Base-by-base conservation (phyloP, 2,113 vertebrate species). In the Oxyruncus cristatus region DNA sequence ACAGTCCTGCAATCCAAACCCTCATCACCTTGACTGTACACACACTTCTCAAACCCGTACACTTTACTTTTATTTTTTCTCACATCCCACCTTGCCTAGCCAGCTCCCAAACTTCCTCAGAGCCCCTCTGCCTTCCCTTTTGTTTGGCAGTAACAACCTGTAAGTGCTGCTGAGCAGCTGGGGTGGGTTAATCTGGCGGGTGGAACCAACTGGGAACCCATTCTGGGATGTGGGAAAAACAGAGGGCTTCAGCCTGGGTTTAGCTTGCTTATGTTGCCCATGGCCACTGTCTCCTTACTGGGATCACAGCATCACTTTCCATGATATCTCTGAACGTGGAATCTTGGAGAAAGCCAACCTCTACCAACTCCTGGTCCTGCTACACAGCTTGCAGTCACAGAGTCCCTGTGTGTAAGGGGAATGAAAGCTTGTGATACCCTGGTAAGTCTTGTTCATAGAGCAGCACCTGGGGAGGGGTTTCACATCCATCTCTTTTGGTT, bases 401-500 rank as follows among this genome's bases (percentile, higher is more conserved):
- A 79, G 24, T 9, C 35, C 20, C 23, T 44, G 44, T 37, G 53
- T 19, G 1, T 1, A 0, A 0, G 5, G 15, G 15, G n/a, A 66
- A 5, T 6, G 50, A 61, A 49, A 50, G 44, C 17, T 76, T 39
- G 30, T 14, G 49, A 14, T 2, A 21, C 9, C 44, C 70, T 53
- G 30, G 1, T 75, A 76, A 74, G 14, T 53, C 59, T 83, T 17
- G 20, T 30, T 66, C 53, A 21, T 0, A 55, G 21, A 79, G 39
- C 52, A 88, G 9, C 28, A 8, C 33, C 21, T 12, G 8, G 22
- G n/a, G 10, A n/a, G 15, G 17, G 12, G 19, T 18, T 66, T 21
- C 14, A 17, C 6, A 12, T 42, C 27, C 42, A 21, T 28, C 8
- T 28, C 28, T 15, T n/a, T 41, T 37, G 1, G 6, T 74, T 89